Percentiles rank a stretch among this genome's conserved stretches.
Evolutionary conservation across 2,888 invertebrate species (phyloP).

Genomic region (Ryuthela nishihirai): DNA sequence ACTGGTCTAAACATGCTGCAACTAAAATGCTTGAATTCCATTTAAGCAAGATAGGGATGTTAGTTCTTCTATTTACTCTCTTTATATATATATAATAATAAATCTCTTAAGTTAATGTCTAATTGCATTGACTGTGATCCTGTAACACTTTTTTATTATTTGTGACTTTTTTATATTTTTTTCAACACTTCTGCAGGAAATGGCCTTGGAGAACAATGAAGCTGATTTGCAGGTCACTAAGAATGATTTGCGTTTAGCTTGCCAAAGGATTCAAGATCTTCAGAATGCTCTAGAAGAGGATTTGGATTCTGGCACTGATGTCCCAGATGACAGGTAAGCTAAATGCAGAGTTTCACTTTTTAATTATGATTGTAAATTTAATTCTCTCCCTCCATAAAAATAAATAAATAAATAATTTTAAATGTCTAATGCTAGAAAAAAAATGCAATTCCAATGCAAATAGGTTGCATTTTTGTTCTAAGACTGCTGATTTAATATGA

Average conservation of each 20-base stretch:
- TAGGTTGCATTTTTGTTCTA: too few relatives aligned
- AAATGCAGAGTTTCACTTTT: not conserved
- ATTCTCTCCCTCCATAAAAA: not conserved
- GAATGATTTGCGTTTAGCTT: slow-evolving; percentile 75
- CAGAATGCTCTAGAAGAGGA: slow-evolving; percentile 82
- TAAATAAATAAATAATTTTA: not conserved
- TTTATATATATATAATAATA: too few relatives aligned
- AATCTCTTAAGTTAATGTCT: too few relatives aligned
- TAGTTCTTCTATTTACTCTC: too few relatives aligned
- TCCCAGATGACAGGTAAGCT: slow-evolving; percentile 37
- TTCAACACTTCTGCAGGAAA: too few relatives aligned
- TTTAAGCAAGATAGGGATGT: too few relatives aligned
- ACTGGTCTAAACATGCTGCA: too few relatives aligned
- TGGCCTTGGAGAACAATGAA: slow-evolving; percentile 51
- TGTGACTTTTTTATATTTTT: slow-evolving; percentile 1
- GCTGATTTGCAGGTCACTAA: slow-evolving; percentile 52
- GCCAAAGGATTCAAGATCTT: slow-evolving; percentile 83
- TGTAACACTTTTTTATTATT: too few relatives aligned
- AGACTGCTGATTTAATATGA: too few relatives aligned
- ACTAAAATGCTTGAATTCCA: too few relatives aligned
- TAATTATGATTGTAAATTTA: not conserved
- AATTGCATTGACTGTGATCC: too few relatives aligned
- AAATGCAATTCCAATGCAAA: not conserved
- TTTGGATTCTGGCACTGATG: slow-evolving; percentile 44
- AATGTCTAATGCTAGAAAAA: not conserved